phyloP scores from a whole-genome alignment of 2,888 invertebrate genomes.

The Dryobota labecula region DNA sequence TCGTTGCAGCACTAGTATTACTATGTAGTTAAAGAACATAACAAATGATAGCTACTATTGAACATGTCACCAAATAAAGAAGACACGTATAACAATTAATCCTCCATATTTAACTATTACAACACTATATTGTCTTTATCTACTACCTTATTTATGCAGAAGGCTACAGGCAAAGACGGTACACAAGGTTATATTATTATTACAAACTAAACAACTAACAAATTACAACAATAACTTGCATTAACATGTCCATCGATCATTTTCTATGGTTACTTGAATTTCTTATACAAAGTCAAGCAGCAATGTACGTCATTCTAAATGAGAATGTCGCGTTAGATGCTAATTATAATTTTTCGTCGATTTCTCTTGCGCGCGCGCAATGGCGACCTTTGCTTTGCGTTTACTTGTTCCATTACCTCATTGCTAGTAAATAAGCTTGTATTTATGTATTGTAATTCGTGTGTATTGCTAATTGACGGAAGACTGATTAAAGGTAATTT shows the following conservation, averaged over 20 bases:
- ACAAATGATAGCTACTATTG: neutral
- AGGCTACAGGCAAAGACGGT: slow-evolving; percentile 70
- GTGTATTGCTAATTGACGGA: slow-evolving; percentile 42
- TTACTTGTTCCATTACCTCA: slow-evolving; percentile 62
- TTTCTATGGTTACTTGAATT: neutral
- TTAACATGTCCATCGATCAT: slow-evolving; percentile 42
- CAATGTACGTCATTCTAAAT: slow-evolving; percentile 38
- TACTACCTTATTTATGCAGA: slow-evolving; percentile 74
- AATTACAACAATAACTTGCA: slow-evolving; percentile 20
- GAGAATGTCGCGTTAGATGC: slow-evolving; percentile 22
- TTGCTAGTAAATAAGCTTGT: slow-evolving; percentile 49
- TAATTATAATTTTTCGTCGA: slow-evolving; percentile 62
- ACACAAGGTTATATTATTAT: slow-evolving; percentile 75
- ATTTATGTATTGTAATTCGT: slow-evolving; percentile 45
- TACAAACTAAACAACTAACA: slow-evolving; percentile 11
- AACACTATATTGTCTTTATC: slow-evolving; percentile 73
- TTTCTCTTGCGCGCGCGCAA: slow-evolving; percentile 59
- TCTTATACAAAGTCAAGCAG: slow-evolving; percentile 14
- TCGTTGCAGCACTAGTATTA: too few relatives aligned
- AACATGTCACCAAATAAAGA: slow-evolving; percentile 14
- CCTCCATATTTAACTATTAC: slow-evolving; percentile 52
- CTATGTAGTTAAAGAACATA: neutral
- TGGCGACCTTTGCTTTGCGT: slow-evolving; percentile 59
- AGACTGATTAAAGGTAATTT: slow-evolving; percentile 27
- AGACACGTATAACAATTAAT: slow-evolving; percentile 18